Percentiles rank a stretch among this genome's conserved stretches.
Conservation (phyloP, 2,113 vertebrate genomes). For the Syngnathus scovelli region DNA sequence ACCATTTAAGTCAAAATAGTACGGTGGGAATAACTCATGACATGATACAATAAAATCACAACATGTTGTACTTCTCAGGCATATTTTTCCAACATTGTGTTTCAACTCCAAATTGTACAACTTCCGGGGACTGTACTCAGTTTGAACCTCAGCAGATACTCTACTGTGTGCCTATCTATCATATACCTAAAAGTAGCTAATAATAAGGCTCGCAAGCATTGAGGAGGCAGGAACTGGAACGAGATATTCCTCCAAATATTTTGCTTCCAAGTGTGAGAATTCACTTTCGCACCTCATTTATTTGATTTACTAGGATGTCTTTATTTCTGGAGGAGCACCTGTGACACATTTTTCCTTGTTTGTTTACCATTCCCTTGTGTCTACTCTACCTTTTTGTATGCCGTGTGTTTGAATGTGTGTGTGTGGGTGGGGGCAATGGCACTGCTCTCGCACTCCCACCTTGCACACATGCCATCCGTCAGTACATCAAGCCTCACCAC, state of each 20-base stretch:
- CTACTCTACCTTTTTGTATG: background rate
- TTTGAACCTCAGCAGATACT: slow-evolving; percentile 4
- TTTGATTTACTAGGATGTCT: slow-evolving; percentile 4
- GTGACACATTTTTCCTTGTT: slow-evolving; percentile 11
- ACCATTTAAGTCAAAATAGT: no score
- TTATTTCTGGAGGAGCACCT: slow-evolving; percentile 3
- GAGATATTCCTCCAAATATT: background rate
- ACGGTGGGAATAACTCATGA: no score
- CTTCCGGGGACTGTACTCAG: background rate
- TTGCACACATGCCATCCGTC: background rate
- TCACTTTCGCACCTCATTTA: slow-evolving; percentile 2
- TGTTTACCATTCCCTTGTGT: slow-evolving; percentile 7
- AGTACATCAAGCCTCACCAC: background rate
- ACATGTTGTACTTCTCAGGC: background rate
- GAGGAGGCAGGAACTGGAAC: background rate
- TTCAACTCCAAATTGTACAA: background rate
- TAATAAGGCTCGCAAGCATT: slow-evolving; percentile 1
- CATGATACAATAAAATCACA: background rate
- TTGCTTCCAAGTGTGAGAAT: slow-evolving; percentile 6
- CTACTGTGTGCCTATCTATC: background rate
- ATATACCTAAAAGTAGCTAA: slow-evolving; percentile 5
- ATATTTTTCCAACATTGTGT: background rate
- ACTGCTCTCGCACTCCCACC: background rate
- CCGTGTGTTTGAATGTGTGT: background rate
- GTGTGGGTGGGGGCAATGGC: background rate